Evolutionary conservation across 1,140 invertebrate genomes (phyloP).

Genomic region (Hylaeus volcanicus): DNA sequence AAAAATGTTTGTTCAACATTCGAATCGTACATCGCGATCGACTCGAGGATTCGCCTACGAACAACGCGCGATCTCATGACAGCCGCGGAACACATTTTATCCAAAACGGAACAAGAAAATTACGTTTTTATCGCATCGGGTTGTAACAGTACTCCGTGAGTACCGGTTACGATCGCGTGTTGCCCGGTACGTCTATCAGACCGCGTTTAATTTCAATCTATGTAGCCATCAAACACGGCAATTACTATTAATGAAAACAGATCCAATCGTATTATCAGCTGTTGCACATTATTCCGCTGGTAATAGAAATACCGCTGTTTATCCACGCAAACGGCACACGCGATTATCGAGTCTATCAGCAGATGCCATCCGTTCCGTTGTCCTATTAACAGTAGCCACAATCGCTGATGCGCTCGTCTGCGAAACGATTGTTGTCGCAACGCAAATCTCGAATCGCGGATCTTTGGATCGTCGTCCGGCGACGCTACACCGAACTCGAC

Average conservation of each 20-base stretch:
- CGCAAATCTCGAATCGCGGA: no score
- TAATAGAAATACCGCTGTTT: neutral
- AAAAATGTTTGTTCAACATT: no score
- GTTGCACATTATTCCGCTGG: neutral
- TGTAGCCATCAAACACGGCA: neutral
- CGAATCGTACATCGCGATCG: no score
- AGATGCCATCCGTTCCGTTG: neutral
- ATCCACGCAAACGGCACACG: neutral
- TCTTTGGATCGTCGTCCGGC: no score
- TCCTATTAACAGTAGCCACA: neutral
- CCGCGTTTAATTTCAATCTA: neutral
- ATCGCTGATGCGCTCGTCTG: neutral
- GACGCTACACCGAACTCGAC: no score
- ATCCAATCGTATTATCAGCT: slow-evolving; percentile 10
- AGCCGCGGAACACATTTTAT: no score
- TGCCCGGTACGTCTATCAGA: neutral
- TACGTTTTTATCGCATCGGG: neutral
- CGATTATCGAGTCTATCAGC: slow-evolving; percentile 16
- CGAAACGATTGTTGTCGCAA: neutral
- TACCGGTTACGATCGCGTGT: neutral
- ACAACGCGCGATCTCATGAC: no score
- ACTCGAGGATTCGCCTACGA: no score
- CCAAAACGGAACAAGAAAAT: neutral
- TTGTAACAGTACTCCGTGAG: neutral
- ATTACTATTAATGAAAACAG: slow-evolving; percentile 28